phyloP scores from a whole-genome alignment of 1,140 invertebrate genomes.

The Rhizoglyphus robini region DNA sequence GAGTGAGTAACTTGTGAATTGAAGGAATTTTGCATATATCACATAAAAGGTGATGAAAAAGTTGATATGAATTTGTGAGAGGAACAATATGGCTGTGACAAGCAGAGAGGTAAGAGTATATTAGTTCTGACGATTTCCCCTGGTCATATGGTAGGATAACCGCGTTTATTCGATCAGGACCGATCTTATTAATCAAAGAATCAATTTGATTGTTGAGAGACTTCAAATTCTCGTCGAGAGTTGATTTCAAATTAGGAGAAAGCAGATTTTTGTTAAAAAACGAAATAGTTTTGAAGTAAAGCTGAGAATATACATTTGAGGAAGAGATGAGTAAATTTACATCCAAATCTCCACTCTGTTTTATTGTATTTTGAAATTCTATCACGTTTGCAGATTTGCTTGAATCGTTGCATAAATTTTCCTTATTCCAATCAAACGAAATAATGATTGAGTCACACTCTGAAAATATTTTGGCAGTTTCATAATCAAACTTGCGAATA shows the following conservation, averaged over 20 bases:
- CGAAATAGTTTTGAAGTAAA: background rate
- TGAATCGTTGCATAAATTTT: background rate
- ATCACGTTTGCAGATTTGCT: background rate
- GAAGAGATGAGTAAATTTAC: background rate
- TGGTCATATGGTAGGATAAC: background rate
- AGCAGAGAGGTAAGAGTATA: background rate
- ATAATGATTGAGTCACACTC: constrained; percentile 9
- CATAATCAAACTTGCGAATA: constrained; percentile 8
- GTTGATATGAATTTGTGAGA: background rate
- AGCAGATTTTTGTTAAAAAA: background rate
- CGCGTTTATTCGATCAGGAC: constrained; percentile 5
- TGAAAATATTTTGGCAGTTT: constrained; percentile 13
- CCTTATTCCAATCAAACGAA: background rate
- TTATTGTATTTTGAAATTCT: background rate
- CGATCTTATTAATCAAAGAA: constrained; percentile 1
- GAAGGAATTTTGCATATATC: constrained; percentile 11
- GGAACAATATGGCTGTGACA: background rate
- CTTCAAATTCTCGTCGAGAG: background rate
- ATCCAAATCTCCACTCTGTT: background rate
- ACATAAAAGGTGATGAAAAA: constrained; percentile 4
- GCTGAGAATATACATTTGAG: background rate
- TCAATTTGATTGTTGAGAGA: background rate
- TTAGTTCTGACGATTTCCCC: background rate
- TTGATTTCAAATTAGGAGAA: background rate
- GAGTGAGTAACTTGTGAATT: background rate